Percentiles rank a stretch among this genome's conserved stretches.
These are phyloP conservation scores for Nephrocerus scutellatus DNA, from an alignment of 2,888 invertebrate genomes.

Conservation along the genomic window DNA sequence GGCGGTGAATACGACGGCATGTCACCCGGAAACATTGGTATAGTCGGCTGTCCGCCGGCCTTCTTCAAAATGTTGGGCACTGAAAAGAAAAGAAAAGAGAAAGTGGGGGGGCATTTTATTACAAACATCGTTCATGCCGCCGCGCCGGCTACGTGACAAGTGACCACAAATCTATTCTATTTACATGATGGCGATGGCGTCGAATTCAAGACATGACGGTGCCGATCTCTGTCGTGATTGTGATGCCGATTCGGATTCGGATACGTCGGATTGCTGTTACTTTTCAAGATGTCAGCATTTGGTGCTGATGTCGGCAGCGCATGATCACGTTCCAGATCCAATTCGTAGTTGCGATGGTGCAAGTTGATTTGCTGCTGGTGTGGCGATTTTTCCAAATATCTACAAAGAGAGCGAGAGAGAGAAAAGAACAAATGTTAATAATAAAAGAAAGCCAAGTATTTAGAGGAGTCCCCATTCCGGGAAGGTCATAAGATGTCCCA, in stretches of 20 bases:
- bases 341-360: constrained; percentile 54
- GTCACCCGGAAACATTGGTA: constrained; percentile 58
- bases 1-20: constrained; percentile 79
- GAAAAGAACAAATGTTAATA: constrained; percentile 1
- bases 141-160: too few relatives aligned
- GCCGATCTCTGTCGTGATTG: constrained; percentile 41
- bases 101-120: too few relatives aligned
- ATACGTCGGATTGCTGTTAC: constrained; percentile 68
- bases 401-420: constrained; percentile 18
- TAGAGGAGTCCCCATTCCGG: not conserved
- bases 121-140: too few relatives aligned
- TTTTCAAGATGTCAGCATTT: constrained; percentile 70
- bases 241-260: constrained; percentile 62
- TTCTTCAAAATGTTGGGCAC: constrained; percentile 54
- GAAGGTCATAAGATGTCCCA: too few relatives aligned
- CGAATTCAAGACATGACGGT: constrained; percentile 41
- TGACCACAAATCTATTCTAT: constrained; percentile 16
- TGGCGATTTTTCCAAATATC: constrained; percentile 38
- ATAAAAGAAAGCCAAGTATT: not conserved
- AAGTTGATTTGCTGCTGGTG: constrained; percentile 40
- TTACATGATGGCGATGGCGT: constrained; percentile 45
- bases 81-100: constrained; percentile 20
- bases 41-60: constrained; percentile 52
- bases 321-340: constrained; percentile 66
- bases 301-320: constrained; percentile 68